phyloP scores from a whole-genome alignment of 2,113 vertebrate genomes.

The Thunnus thynnus region DNA sequence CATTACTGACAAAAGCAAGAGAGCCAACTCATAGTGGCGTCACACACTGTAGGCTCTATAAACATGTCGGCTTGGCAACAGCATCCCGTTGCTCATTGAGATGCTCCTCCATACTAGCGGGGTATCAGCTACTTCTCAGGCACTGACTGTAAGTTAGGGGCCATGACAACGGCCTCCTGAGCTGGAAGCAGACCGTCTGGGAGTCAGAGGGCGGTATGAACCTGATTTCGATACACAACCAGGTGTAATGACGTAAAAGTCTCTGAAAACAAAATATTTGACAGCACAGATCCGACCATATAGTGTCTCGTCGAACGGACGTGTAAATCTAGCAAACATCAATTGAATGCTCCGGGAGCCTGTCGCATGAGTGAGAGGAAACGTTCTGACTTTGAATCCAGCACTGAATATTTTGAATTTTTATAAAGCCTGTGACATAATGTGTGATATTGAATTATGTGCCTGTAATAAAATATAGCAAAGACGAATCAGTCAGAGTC shows the following conservation, averaged over 20 bases:
- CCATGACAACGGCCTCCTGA: constrained; percentile 7
- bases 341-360: neutral
- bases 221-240: constrained; percentile 4
- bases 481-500: constrained; percentile 11
- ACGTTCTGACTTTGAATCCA: neutral
- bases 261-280: neutral
- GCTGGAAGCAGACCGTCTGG: constrained; percentile 36
- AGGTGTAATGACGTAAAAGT: neutral
- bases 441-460: neutral
- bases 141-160: constrained; percentile 32
- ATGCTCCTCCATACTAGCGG: constrained; percentile 2
- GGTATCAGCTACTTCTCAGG: constrained; percentile 42
- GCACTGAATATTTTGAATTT: neutral
- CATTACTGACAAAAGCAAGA: constrained; percentile 47
- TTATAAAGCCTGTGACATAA: neutral
- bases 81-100: constrained; percentile 51
- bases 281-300: neutral
- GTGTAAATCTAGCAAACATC: neutral
- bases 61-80: constrained; percentile 54
- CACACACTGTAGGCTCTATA: constrained; percentile 31
- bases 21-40: constrained; percentile 46
- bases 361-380: neutral
- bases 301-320: neutral
- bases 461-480: neutral
- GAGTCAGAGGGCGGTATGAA: neutral